Evolutionary conservation across 2,113 vertebrate genomes (phyloP).

Genomic region (Notarius lentiginosus): DNA sequence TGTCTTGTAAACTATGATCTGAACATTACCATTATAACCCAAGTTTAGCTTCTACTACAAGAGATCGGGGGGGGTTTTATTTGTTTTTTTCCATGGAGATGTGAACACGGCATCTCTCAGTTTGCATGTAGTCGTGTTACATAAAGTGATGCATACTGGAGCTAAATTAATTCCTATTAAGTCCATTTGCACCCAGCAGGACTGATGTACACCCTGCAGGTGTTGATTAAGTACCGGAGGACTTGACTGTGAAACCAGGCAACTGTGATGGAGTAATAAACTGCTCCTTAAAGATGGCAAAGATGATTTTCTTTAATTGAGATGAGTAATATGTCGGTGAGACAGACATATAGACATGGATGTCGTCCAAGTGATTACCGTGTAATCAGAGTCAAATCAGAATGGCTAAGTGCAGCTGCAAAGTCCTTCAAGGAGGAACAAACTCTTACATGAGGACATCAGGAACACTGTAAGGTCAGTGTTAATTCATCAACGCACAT

Average conservation of each 20-base stretch:
- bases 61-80: not conserved
- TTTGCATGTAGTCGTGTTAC: not conserved
- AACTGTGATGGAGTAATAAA: not conserved
- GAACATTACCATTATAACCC: not conserved
- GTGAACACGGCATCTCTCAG: not conserved
- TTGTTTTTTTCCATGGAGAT: not conserved
- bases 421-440: not conserved
- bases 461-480: not conserved
- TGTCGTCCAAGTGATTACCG: not conserved
- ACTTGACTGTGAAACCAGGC: not conserved
- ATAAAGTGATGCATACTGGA: not conserved
- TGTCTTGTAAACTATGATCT: not conserved
- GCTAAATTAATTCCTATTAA: not conserved
- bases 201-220: slow-evolving; percentile 25
- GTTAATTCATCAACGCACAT: not conserved
- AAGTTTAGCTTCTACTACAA: not conserved
- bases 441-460: not conserved
- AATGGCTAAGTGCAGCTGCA: not conserved
- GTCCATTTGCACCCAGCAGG: slow-evolving; percentile 17
- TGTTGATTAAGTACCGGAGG: slow-evolving; percentile 10
- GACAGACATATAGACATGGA: not conserved
- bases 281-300: not conserved
- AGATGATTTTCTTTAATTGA: not conserved
- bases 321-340: not conserved
- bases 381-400: not conserved